Conservation (phyloP, 2,888 invertebrate species). For the Serripes groenlandicus region DNA sequence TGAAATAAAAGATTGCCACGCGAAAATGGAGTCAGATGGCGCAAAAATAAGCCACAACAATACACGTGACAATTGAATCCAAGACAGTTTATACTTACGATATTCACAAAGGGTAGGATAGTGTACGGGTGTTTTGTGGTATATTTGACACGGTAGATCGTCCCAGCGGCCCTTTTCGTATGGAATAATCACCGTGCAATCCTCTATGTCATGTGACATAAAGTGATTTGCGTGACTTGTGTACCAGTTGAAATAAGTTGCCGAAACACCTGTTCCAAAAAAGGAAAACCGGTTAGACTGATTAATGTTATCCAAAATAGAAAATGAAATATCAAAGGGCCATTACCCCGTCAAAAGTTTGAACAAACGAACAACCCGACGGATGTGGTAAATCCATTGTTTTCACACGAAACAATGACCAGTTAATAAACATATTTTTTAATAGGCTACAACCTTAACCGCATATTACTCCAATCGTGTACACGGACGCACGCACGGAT, state of each 20-base stretch:
- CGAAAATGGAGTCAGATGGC: neutral
- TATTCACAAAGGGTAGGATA: slow-evolving; percentile 29
- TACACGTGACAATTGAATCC: neutral
- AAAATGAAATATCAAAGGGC: no score
- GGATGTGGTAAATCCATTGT: no score
- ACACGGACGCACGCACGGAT: no score
- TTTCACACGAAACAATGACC: no score
- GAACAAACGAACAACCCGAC: no score
- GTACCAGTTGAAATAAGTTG: slow-evolving; percentile 13
- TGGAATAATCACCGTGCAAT: slow-evolving; percentile 19
- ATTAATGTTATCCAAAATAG: neutral
- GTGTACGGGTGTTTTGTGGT: neutral
- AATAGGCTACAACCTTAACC: no score
- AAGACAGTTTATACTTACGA: neutral
- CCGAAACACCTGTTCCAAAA: neutral
- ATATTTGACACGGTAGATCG: slow-evolving; percentile 13
- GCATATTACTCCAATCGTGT: no score
- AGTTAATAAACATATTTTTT: no score
- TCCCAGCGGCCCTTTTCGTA: slow-evolving; percentile 27
- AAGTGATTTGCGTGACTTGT: slow-evolving; percentile 9
- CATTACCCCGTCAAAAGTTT: no score
- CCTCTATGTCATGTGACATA: slow-evolving; percentile 9
- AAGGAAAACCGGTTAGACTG: neutral
- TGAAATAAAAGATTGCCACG: neutral
- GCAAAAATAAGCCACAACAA: neutral